A percentile compares a stretch with the other conserved stretches of the same genome.
Conservation (phyloP, 2,113 vertebrate species). For the Sceloporus tristichus region DNA sequence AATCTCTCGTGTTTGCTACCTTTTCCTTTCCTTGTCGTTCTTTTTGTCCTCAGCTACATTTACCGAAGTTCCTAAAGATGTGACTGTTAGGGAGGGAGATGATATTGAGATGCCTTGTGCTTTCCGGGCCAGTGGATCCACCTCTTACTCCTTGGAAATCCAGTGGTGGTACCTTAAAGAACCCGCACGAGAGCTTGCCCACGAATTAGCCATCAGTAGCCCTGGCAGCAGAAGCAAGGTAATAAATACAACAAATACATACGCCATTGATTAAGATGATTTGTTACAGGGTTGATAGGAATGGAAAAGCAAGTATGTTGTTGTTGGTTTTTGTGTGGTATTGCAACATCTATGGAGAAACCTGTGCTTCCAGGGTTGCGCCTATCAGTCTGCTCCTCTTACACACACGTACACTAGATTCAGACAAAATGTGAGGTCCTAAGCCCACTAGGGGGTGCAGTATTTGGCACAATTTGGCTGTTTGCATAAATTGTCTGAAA, state of each 20-base stretch:
- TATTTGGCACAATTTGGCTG: background rate
- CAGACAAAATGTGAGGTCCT: background rate
- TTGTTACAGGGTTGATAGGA: background rate
- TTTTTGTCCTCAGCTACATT: conserved; percentile 85
- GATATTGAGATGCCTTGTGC: conserved; percentile 97
- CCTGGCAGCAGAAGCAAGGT: conserved; percentile 90
- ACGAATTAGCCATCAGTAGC: conserved; percentile 87
- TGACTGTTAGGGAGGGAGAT: conserved; percentile 93
- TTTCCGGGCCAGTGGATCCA: conserved; percentile 89
- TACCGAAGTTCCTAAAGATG: conserved; percentile 95
- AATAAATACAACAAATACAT: conserved; percentile 57
- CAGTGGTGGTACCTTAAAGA: conserved; percentile 97
- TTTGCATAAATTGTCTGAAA: background rate
- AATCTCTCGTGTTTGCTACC: conserved; percentile 62
- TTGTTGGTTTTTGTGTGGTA: background rate
- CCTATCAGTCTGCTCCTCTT: background rate
- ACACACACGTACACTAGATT: background rate
- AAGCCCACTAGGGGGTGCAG: background rate
- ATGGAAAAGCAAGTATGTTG: rapidly evolving
- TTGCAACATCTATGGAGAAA: background rate
- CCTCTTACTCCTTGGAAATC: conserved; percentile 94
- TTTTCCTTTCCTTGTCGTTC: conserved; percentile 65
- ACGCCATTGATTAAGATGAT: background rate
- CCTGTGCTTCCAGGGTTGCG: background rate
- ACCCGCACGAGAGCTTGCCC: conserved; percentile 83